Evolutionary conservation across 2,888 invertebrate genomes (phyloP).

Genomic region (Stegophylla sp.): DNA sequence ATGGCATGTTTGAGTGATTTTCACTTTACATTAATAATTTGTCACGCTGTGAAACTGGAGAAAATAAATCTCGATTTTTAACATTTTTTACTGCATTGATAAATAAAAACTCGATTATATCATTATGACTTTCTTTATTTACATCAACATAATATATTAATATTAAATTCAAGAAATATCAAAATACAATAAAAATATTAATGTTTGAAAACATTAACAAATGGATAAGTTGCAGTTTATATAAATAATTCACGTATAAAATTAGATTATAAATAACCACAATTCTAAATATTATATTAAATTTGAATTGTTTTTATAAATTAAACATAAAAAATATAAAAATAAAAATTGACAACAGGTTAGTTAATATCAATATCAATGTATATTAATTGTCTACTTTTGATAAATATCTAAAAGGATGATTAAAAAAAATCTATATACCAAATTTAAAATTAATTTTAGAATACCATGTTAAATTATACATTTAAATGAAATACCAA

Average conservation of each 20-base stretch:
- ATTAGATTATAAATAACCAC: constrained; percentile 3
- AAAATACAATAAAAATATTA: constrained; percentile 32
- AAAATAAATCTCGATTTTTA: not conserved
- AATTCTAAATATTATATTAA: not conserved
- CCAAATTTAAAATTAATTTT: not conserved
- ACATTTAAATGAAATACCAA: not conserved
- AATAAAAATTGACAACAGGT: not conserved
- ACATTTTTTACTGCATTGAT: constrained; percentile 1
- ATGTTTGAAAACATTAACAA: constrained; percentile 31
- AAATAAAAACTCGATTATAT: not conserved
- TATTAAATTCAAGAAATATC: constrained; percentile 3
- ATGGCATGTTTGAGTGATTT: constrained; percentile 30
- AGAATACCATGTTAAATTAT: not conserved
- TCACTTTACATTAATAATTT: constrained; percentile 53
- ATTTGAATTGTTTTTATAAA: not conserved
- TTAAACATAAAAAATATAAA: not conserved
- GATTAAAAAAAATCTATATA: not conserved
- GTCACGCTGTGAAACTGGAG: constrained; percentile 35
- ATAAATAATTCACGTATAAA: constrained; percentile 19
- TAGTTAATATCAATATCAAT: no score
- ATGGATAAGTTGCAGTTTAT: constrained; percentile 45
- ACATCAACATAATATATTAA: constrained; percentile 27
- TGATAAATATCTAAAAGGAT: no score
- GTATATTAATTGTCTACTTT: no score
- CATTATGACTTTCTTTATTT: constrained; percentile 38